phyloP scores from a whole-genome alignment of 1,140 invertebrate genomes.

The Tetraneura akinire region DNA sequence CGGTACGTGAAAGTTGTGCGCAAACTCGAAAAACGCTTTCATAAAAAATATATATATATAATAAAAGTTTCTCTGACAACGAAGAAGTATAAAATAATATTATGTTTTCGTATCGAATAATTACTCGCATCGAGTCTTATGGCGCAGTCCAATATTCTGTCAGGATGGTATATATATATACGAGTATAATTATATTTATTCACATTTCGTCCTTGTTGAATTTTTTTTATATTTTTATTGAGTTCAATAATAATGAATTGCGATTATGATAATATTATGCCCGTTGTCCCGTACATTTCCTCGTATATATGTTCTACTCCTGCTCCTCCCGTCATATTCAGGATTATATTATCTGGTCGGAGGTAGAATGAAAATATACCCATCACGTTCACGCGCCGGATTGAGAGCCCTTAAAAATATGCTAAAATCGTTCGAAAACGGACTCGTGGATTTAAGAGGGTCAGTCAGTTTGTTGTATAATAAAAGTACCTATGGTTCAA shows the following conservation, averaged over 20 bases:
- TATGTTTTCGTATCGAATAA: too few species aligned
- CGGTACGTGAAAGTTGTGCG: not conserved
- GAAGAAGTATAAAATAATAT: constrained; percentile 13
- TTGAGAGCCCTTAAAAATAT: constrained; percentile 25
- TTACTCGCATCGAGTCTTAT: not conserved
- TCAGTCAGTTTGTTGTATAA: not conserved
- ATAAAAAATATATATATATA: not conserved
- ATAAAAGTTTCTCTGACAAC: constrained; percentile 12
- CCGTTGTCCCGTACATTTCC: not conserved
- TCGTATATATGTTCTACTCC: too few species aligned
- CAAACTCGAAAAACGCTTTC: constrained; percentile 8
- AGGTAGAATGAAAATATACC: constrained; percentile 13
- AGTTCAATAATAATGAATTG: constrained; percentile 27
- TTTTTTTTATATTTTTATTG: not conserved
- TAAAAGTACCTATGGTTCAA: not conserved
- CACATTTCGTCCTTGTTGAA: constrained; percentile 3
- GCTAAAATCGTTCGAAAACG: constrained; percentile 20
- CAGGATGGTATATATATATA: not conserved
- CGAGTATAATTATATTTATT: constrained; percentile 14
- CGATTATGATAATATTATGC: constrained; percentile 39
- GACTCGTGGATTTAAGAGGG: constrained; percentile 19
- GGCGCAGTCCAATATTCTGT: not conserved
- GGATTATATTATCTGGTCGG: constrained; percentile 19
- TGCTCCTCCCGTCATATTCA: not conserved
- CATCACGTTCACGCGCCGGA: not conserved